Base-by-base conservation (phyloP, 2,888 invertebrate species). In the Pachymerium ferrugineum region DNA sequence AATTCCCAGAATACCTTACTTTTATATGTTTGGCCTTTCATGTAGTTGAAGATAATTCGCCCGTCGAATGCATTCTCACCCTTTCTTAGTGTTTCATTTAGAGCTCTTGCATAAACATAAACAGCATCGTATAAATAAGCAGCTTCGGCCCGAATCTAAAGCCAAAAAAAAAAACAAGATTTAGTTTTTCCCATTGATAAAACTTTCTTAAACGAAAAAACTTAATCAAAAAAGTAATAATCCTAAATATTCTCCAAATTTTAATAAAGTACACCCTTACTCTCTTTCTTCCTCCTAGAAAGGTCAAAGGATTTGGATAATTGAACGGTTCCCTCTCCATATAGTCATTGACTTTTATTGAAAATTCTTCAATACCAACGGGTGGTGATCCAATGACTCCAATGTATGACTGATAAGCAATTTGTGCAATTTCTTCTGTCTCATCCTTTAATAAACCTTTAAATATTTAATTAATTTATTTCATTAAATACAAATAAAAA, bases 291-390 rank as follows among this genome's bases (percentile, higher is more conserved):
- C 89, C 91, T 2, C 92, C 92, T 35, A 90, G 84, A 73, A 86
- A 85, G 0, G 86, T 86, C 71, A 92, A 81, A 0, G 93, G 92
- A 84, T 95, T 95, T 38, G 88, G 89, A 81, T 90, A 93, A 82
- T 90, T 91, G 83, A 96, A 96, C 0, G 96, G 96, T 1, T 92
- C 90, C 80, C 87, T 85, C 81, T 93, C 90, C 83, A 94, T 88
- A 81, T 93, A 91, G 78, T 87, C 86, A 83, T 94, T 94, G 38
- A 95, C 93, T 81, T 89, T 86, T 67, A 83, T 82, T 0, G 90
- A 88, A 80, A 94, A 94, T 75, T 86, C 87, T 19, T 88, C 87
- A 80, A 90, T 92, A 14, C 89, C 89, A 0, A 89, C 86, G 0
- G 85, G 83, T 0, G 86, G 83, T 0, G 86, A 92, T 0, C 94